These are phyloP conservation scores for Uloborus plumipes DNA, from an alignment of 2,888 invertebrate genomes.

Conservation along the genomic window DNA sequence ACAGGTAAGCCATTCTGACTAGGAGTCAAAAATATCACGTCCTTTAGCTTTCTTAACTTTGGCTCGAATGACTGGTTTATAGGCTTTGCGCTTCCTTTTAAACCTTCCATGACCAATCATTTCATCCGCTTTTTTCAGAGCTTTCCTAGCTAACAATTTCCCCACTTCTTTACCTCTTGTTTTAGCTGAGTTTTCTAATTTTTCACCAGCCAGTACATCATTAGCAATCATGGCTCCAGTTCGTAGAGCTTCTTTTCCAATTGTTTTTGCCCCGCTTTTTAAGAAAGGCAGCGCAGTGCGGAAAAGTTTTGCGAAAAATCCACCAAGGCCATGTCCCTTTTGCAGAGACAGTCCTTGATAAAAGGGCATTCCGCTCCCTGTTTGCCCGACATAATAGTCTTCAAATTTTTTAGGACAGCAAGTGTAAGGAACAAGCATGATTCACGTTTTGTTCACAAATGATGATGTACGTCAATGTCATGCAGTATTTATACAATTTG, in stretches of 20 bases:
- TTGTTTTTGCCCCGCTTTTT: background rate
- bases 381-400: conserved; percentile 15
- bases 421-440: background rate
- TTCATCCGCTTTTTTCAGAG: background rate
- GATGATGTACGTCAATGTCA: background rate
- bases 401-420: conserved; percentile 19
- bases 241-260: conserved; percentile 20
- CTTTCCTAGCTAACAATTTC: background rate
- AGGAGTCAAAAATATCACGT: conserved; percentile 30
- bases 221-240: conserved; percentile 4
- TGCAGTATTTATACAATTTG: background rate
- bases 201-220: conserved; percentile 13
- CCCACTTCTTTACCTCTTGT: conserved; percentile 5
- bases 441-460: background rate
- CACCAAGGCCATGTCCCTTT: conserved; percentile 13
- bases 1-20: conserved; percentile 18
- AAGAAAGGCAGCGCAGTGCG: conserved; percentile 11
- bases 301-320: conserved; percentile 13
- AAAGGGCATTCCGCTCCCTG: conserved; percentile 15
- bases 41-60: conserved; percentile 12
- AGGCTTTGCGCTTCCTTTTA: conserved; percentile 38
- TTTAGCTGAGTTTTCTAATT: conserved; percentile 6
- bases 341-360: conserved; percentile 8
- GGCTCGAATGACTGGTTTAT: conserved; percentile 17
- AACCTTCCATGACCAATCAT: conserved; percentile 12